phyloP scores from a whole-genome alignment of 2,797 vertebrate genomes.

The Brachyrhaphis roseni region DNA sequence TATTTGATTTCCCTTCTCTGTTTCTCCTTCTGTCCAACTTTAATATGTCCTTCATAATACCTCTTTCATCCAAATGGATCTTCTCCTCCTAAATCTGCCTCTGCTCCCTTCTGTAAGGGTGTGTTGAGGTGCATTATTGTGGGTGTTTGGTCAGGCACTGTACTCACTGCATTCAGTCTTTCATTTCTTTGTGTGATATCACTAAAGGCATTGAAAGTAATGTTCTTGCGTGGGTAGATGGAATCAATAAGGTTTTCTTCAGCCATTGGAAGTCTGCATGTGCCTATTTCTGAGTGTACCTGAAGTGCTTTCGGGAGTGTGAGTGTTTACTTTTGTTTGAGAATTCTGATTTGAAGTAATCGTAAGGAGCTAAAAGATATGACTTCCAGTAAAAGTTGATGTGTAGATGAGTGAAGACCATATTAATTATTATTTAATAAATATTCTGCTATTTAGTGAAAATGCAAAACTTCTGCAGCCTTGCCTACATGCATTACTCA shows the following conservation, averaged over 20 bases:
- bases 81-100: slow-evolving; percentile 21
- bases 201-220: slow-evolving; percentile 26
- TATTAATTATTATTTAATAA: not conserved
- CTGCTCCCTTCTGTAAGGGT: slow-evolving; percentile 1
- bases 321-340: slow-evolving; percentile 15
- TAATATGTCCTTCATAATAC: not conserved
- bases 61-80: not conserved
- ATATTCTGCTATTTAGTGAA: not conserved
- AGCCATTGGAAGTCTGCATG: slow-evolving; percentile 1
- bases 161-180: slow-evolving; percentile 17
- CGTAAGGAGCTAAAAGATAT: slow-evolving; percentile 2
- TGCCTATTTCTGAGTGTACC: slow-evolving; percentile 9
- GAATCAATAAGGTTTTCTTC: slow-evolving; percentile 49
- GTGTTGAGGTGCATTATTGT: slow-evolving; percentile 23
- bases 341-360: slow-evolving; percentile 45
- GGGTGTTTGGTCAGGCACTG: slow-evolving; percentile 28
- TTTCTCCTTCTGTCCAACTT: not conserved
- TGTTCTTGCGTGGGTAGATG: slow-evolving; percentile 38
- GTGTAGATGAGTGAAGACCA: slow-evolving; percentile 20
- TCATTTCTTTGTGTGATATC: slow-evolving; percentile 37
- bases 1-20: not conserved
- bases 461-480: not conserved
- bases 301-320: slow-evolving; percentile 2
- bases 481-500: not conserved
- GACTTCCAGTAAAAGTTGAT: slow-evolving; percentile 28